Evolutionary conservation across 2,113 vertebrate genomes (phyloP).

Genomic region (Dicerorhinus sumatrensis): DNA sequence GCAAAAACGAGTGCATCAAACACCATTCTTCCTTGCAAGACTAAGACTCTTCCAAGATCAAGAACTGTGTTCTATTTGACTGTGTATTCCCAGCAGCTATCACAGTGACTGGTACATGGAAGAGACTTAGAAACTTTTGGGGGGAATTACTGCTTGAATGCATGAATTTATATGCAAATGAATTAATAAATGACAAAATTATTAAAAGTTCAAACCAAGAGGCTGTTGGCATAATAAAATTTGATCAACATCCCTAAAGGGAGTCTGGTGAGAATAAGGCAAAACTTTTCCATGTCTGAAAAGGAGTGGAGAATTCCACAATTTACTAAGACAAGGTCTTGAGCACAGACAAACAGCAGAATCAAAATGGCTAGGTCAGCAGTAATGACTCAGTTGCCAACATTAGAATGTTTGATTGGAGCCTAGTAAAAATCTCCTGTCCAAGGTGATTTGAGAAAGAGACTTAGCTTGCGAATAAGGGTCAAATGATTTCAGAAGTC

Average conservation of each 20-base stretch:
- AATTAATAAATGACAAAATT: constrained; percentile 52
- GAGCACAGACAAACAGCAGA: background rate
- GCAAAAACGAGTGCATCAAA: background rate
- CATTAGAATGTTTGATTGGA: background rate
- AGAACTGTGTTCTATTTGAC: background rate
- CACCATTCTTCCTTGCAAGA: background rate
- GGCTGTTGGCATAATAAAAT: background rate
- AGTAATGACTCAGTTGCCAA: background rate
- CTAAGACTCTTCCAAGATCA: background rate
- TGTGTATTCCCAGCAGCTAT: background rate
- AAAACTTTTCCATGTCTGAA: background rate
- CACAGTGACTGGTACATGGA: background rate
- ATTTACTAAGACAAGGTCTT: background rate
- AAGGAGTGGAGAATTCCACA: background rate
- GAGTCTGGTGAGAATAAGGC: background rate
- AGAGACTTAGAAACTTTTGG: background rate
- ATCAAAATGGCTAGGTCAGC: background rate
- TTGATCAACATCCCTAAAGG: background rate
- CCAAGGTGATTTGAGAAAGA: background rate
- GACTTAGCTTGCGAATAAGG: background rate
- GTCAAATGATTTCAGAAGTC: background rate
- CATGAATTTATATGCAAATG: constrained; percentile 28
- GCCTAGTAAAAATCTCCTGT: background rate
- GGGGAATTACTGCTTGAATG: background rate
- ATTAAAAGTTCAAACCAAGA: constrained; percentile 34